These are phyloP conservation scores for Gymnothorax javanicus DNA, from an alignment of 2,797 vertebrate genomes.

Conservation along the genomic window DNA sequence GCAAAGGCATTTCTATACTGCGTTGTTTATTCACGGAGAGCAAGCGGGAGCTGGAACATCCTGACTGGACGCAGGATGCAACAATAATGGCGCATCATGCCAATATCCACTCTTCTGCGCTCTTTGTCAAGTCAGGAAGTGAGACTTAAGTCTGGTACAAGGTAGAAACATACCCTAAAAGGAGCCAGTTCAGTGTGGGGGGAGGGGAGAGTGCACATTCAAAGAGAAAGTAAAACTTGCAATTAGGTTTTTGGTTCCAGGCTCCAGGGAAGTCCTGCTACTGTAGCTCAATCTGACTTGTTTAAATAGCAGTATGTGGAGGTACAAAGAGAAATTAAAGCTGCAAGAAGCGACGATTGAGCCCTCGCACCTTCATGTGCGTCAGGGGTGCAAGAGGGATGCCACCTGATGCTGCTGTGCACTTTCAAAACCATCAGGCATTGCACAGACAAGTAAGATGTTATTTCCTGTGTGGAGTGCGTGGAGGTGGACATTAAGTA, in stretches of 20 bases:
- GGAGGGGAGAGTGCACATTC: neutral
- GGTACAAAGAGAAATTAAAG: neutral
- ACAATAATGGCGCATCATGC: neutral
- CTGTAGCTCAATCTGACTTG: neutral
- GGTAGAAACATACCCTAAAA: neutral
- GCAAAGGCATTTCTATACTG: conserved; percentile 10
- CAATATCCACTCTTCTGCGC: neutral
- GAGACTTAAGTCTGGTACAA: neutral
- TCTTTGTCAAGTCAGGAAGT: neutral
- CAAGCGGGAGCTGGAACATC: neutral
- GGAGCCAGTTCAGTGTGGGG: neutral
- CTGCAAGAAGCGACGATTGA: too few relatives aligned
- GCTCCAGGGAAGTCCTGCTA: neutral
- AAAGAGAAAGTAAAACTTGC: neutral
- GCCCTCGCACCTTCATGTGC: too few relatives aligned
- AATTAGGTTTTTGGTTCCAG: neutral
- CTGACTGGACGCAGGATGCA: neutral
- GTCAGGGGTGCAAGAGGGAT: too few relatives aligned
- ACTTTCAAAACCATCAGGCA: too few relatives aligned
- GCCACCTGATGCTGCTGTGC: too few relatives aligned
- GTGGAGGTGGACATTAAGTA: too few relatives aligned
- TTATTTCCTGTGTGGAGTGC: too few relatives aligned
- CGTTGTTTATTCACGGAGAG: conserved; percentile 2
- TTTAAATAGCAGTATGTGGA: neutral
- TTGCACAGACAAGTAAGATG: too few relatives aligned